Conservation (phyloP, 2,888 invertebrate genomes). For the Synergus japonicus region DNA sequence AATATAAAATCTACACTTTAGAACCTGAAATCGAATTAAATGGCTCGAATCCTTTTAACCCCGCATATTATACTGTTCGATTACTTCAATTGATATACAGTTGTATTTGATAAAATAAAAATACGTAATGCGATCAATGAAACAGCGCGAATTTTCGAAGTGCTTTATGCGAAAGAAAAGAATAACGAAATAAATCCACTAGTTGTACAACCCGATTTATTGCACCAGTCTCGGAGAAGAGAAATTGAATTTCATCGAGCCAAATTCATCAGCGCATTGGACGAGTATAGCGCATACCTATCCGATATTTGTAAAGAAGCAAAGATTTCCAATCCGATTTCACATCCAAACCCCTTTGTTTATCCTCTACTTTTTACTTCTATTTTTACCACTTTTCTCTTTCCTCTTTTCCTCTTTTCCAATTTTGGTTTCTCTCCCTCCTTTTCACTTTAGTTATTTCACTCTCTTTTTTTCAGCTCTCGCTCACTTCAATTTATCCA, state of each 20-base stretch:
- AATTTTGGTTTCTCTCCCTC: neutral
- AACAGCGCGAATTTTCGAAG: conserved; percentile 1
- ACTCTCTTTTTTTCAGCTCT: neutral
- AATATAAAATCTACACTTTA: neutral
- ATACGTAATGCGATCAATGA: conserved; percentile 13
- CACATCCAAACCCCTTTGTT: conserved; percentile 19
- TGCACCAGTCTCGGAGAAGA: conserved; percentile 57
- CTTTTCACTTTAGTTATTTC: conserved; percentile 7
- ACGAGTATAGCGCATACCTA: conserved; percentile 21
- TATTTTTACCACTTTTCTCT: neutral
- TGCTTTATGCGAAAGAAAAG: neutral
- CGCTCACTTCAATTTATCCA: neutral
- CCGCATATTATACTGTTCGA: neutral
- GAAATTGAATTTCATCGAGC: conserved; percentile 63
- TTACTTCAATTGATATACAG: neutral
- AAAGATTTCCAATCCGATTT: conserved; percentile 37
- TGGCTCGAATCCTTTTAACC: neutral
- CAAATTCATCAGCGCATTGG: conserved; percentile 24
- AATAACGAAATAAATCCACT: conserved; percentile 41
- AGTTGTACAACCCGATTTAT: conserved; percentile 60
- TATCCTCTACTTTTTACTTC: neutral
- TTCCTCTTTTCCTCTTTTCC: neutral
- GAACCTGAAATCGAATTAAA: neutral
- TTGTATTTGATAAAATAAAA: neutral
- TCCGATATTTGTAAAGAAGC: conserved; percentile 26